Percentiles rank a stretch among this genome's conserved stretches.
These are phyloP conservation scores for Cardiocondyla obscurior DNA, from an alignment of 1,140 invertebrate species.

Conservation along the genomic window DNA sequence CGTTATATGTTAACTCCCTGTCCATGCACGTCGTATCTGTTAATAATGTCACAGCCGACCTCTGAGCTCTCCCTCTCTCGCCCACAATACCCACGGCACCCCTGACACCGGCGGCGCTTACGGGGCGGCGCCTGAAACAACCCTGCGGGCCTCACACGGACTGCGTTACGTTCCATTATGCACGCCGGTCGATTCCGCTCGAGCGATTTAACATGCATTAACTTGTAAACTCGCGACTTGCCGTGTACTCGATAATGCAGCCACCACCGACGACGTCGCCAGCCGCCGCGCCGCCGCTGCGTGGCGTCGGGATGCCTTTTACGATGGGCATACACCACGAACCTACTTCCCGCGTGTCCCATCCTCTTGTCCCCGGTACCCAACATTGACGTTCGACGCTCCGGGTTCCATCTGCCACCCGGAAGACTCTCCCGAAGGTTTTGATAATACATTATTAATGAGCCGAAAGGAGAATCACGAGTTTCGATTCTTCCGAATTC, in stretches of 20 bases:
- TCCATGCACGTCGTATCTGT: slow-evolving; percentile 46
- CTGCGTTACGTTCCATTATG: slow-evolving; percentile 64
- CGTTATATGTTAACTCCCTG: slow-evolving; percentile 27
- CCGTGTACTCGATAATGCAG: slow-evolving; percentile 57
- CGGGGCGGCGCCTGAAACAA: slow-evolving; percentile 31
- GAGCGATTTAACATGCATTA: slow-evolving; percentile 72
- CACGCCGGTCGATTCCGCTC: slow-evolving; percentile 64
- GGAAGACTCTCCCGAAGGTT: slow-evolving; percentile 25
- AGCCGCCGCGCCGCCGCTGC: neutral
- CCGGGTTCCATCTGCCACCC: slow-evolving; percentile 39
- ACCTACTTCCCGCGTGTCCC: neutral
- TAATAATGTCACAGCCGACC: slow-evolving; percentile 49
- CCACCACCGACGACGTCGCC: slow-evolving; percentile 28
- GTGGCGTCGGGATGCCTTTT: slow-evolving; percentile 44
- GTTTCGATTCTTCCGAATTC: slow-evolving; percentile 43
- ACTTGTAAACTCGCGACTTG: slow-evolving; percentile 70
- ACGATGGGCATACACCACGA: neutral
- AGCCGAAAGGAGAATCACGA: slow-evolving; percentile 9
- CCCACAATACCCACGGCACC: neutral
- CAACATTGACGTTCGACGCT: slow-evolving; percentile 11
- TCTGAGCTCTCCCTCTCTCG: slow-evolving; percentile 3
- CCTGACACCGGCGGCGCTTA: neutral
- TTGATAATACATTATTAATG: slow-evolving; percentile 58
- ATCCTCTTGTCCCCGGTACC: neutral
- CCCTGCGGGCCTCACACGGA: slow-evolving; percentile 45